Percentiles rank a stretch among this genome's conserved stretches.
phyloP scores from a whole-genome alignment of 2,113 vertebrate species.

The Cisticola juncidis region DNA sequence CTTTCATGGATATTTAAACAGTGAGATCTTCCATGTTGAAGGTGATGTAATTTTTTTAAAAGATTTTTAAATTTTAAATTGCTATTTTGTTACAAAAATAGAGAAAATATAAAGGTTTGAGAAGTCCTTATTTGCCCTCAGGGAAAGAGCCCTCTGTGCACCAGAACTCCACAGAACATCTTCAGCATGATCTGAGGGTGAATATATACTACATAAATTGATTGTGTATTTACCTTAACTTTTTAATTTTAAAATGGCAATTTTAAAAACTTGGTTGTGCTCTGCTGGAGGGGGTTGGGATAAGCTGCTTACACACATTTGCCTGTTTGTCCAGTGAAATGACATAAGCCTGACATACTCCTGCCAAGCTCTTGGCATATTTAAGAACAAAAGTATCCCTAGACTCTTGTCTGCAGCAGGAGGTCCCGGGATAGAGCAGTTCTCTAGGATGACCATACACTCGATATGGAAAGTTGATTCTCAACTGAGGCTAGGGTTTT shows the following conservation, averaged over 20 bases:
- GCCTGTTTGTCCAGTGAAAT: constrained; percentile 76
- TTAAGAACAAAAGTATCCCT: constrained; percentile 46
- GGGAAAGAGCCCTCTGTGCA: constrained; percentile 86
- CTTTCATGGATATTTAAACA: constrained; percentile 82
- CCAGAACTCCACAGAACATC: constrained; percentile 82
- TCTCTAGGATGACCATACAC: constrained; percentile 42
- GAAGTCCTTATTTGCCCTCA: constrained; percentile 85
- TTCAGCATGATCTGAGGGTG: constrained; percentile 81
- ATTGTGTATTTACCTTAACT: constrained; percentile 81
- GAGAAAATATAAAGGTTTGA: constrained; percentile 80
- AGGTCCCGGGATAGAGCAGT: constrained; percentile 61
- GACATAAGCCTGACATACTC: constrained; percentile 65
- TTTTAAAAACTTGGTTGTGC: constrained; percentile 79
- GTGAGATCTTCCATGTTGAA: constrained; percentile 84
- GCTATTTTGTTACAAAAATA: constrained; percentile 86
- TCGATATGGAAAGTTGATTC: constrained; percentile 49
- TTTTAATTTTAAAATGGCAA: constrained; percentile 83
- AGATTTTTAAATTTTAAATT: constrained; percentile 83
- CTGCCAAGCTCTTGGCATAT: constrained; percentile 57
- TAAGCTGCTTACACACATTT: constrained; percentile 76
- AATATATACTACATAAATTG: constrained; percentile 83
- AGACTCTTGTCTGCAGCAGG: constrained; percentile 69
- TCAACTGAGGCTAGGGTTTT: constrained; percentile 39
- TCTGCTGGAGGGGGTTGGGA: constrained; percentile 78
- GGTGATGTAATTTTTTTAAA: constrained; percentile 82